phyloP scores from a whole-genome alignment of 2,888 invertebrate species.

The Tachina grossa region DNA sequence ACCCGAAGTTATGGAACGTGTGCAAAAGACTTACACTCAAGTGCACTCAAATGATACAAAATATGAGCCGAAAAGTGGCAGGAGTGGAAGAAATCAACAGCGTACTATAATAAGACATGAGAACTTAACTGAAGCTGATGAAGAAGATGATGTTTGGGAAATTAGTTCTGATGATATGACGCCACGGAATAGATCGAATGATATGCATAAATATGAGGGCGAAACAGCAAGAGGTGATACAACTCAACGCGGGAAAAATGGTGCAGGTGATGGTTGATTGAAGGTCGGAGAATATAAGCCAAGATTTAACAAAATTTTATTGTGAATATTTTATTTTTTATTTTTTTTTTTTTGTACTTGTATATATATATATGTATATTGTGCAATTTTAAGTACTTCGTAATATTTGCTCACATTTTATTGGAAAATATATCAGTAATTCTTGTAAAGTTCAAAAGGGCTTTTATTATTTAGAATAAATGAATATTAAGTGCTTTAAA shows the following conservation, averaged over 20 bases:
- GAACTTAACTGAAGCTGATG: slow-evolving; percentile 67
- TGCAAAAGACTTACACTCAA: slow-evolving; percentile 77
- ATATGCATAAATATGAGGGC: slow-evolving; percentile 61
- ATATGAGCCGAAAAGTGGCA: slow-evolving; percentile 53
- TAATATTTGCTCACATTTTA: not conserved
- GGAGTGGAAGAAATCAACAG: not conserved
- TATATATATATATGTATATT: not conserved
- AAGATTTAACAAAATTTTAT: slow-evolving; percentile 2
- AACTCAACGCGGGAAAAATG: slow-evolving; percentile 71
- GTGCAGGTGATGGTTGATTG: slow-evolving; percentile 74
- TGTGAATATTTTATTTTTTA: not conserved
- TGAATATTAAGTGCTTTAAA: too few relatives aligned
- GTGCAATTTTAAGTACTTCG: not conserved
- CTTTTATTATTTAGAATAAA: too few relatives aligned
- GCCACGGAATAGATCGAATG: slow-evolving; percentile 74
- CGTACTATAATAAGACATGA: slow-evolving; percentile 39
- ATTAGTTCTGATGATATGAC: slow-evolving; percentile 77
- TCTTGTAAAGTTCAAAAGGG: too few relatives aligned
- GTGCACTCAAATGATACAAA: slow-evolving; percentile 73
- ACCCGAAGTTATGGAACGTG: slow-evolving; percentile 78
- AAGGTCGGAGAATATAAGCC: not conserved
- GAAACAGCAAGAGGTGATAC: slow-evolving; percentile 64
- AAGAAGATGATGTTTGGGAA: slow-evolving; percentile 76
- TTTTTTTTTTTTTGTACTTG: not conserved
- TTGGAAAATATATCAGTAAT: too few relatives aligned